phyloP scores from a whole-genome alignment of 2,888 invertebrate species.

The Cantharis lateralis region DNA sequence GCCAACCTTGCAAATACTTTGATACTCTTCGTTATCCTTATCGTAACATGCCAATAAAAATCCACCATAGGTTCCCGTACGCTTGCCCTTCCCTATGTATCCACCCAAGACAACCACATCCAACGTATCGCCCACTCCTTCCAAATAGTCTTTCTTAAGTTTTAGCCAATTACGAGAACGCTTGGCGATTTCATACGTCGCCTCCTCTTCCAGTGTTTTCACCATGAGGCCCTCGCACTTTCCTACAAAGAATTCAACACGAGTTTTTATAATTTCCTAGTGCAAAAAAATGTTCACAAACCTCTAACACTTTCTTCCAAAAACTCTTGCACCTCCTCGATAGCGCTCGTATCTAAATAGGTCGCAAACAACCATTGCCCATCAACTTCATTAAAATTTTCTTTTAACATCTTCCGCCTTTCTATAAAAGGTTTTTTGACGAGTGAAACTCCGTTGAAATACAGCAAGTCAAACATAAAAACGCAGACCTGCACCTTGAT shows the following conservation, averaged over 20 bases:
- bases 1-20: conserved; percentile 84
- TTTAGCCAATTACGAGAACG: conserved; percentile 94
- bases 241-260: conserved; percentile 58
- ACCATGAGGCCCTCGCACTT: conserved; percentile 99
- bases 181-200: conserved; percentile 96
- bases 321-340: conserved; percentile 93
- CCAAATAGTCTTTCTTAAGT: conserved; percentile 96
- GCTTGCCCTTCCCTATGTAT: conserved; percentile 89
- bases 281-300: conserved; percentile 38
- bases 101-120: conserved; percentile 96
- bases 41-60: conserved; percentile 95
- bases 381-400: conserved; percentile 71
- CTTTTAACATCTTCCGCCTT: conserved; percentile 72
- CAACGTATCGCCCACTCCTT: conserved; percentile 94
- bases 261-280: no score
- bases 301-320: conserved; percentile 92
- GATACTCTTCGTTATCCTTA: conserved; percentile 86
- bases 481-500: conserved; percentile 86
- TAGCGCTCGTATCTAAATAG: conserved; percentile 76
- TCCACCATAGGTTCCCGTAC: conserved; percentile 92
- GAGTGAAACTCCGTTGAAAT: conserved; percentile 84
- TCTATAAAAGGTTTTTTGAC: conserved; percentile 77
- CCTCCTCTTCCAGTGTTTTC: conserved; percentile 86
- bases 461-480: conserved; percentile 95
- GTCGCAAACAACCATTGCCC: conserved; percentile 91